Evolutionary conservation across 2,888 invertebrate genomes (phyloP).

Genomic region (Agrenia bidenticulata): DNA sequence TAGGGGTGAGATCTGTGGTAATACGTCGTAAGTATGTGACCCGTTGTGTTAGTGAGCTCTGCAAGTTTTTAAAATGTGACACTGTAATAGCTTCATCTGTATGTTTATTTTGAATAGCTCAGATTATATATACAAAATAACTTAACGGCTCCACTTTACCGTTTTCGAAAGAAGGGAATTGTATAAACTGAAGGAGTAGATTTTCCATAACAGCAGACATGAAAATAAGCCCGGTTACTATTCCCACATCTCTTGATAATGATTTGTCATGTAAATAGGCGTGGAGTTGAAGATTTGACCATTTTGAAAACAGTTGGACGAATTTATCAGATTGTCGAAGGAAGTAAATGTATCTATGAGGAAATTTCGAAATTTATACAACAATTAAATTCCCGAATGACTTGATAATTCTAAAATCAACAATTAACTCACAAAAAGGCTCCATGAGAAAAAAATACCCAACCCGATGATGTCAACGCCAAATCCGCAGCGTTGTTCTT

Average conservation of each 20-base stretch:
- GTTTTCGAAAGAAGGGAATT: constrained; percentile 9
- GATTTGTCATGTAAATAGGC: background rate
- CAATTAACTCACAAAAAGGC: constrained; percentile 11
- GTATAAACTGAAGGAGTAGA: constrained; percentile 13
- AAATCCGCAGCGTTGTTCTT: constrained; percentile 15
- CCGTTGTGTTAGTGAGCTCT: background rate
- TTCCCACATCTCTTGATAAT: constrained; percentile 15
- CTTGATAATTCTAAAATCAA: too few relatives aligned
- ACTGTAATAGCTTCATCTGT: too few relatives aligned
- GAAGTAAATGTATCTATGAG: background rate
- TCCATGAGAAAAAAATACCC: background rate
- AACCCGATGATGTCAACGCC: background rate
- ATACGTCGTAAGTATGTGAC: constrained; percentile 23
- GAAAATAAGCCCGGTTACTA: constrained; percentile 22
- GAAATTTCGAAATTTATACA: too few relatives aligned
- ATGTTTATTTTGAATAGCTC: background rate
- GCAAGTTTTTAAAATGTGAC: too few relatives aligned
- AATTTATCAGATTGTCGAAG: background rate
- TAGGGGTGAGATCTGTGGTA: constrained; percentile 26
- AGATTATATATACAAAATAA: background rate
- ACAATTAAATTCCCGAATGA: too few relatives aligned
- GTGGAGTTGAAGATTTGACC: background rate
- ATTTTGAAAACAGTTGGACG: background rate
- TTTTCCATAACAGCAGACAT: constrained; percentile 34
- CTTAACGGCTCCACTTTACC: background rate